Base-by-base conservation (phyloP, 1,140 invertebrate species). In the Bombus superbus region DNA sequence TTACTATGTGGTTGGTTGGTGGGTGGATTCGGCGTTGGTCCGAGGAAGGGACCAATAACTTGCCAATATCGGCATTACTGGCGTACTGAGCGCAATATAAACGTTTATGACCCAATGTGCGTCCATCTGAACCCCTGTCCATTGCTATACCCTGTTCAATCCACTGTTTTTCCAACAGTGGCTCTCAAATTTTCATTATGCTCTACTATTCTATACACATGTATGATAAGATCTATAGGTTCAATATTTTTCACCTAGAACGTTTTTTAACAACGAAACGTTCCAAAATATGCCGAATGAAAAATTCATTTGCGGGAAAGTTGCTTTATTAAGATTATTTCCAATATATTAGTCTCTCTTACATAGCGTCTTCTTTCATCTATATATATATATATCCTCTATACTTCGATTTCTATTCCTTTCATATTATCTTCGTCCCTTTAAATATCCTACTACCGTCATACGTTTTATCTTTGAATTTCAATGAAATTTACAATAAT, bases 11-110 rank as follows among this genome's bases (percentile, higher is more conserved):
- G 85, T 86, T 89, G 78, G 72, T 69, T 89, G 78, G 72, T 69
- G 53, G 15, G 57, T 79, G 81, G 69, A 82, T 47, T 71, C 74
- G 42, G 28, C 62, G 22, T 57, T 66, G 1, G 57, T 90, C 73
- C 80, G 81, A 85, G 87, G 71, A 86, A 90, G 87, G 91, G 88
- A 88, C 94, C 94, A 95, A 95, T 95, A 95, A 95, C 94, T 95
- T 93, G 93, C 94, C 94, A 95, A 95, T 95, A 95, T 95, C 94
- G 93, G 88, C 90, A 94, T 94, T 92, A 93, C 92, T 89, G 88
- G 91, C 90, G 91, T 88, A 94, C 93, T 92, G 92, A 94, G 90
- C 92, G 94, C 94, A 94, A 95, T 95, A 95, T 95, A 94, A 95
- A 93, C 94, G 94, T 95, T 95, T 95, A 95, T 95, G 92, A 92